Evolutionary conservation across 23 tunicate genomes (phyloP), one percentile per base, ranked within the genome.

Genomic region (Botrylloides violaceus): DNA sequence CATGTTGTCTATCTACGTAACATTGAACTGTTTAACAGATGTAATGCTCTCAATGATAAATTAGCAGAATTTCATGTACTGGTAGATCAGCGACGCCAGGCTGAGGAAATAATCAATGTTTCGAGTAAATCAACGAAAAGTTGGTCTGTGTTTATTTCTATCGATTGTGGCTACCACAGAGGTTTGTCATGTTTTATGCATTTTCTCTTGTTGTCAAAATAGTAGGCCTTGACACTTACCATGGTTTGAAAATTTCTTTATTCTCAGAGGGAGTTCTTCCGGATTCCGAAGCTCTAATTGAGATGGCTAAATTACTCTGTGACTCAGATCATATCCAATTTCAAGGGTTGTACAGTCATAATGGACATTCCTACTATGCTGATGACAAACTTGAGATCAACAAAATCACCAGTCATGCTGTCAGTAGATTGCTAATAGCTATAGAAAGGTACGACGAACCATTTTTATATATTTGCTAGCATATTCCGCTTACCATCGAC

Each of bases 331-430:
- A 12, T 12, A 71, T 80, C 15, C 36, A 32, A 7, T 75, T 87
- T 26, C 58, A 59, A 36, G 95, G 86, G 3, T 56, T 87, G 25
- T 87, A 87, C 29, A 78, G 86, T 2, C 95, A 87, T 64, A 79
- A 81, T 64, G 95, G 86, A 34, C 71, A 87, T n/a, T 66, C 86
- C 7, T 87, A 87, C 32, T 12, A 59, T 22, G 75, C 71, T 24
- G 62, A 62, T 36, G 49, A 37, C 49, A 25, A 58, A 15, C 36
- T 35, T 20, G 53, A 71, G 25, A 73, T 87, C 19, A 57, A 71
- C 27, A 37, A 50, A 48, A 66, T 87, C 6, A 78, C 86, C 1
- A 56, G 32, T 34, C 20, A 39, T 1, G 78, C 78, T 9, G 65
- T 80, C 0, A 35, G 29, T 9, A 56, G 36, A 2, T 19, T 80